phyloP scores from a whole-genome alignment of 1,140 invertebrate genomes.

The Zelostemma sp. region DNA sequence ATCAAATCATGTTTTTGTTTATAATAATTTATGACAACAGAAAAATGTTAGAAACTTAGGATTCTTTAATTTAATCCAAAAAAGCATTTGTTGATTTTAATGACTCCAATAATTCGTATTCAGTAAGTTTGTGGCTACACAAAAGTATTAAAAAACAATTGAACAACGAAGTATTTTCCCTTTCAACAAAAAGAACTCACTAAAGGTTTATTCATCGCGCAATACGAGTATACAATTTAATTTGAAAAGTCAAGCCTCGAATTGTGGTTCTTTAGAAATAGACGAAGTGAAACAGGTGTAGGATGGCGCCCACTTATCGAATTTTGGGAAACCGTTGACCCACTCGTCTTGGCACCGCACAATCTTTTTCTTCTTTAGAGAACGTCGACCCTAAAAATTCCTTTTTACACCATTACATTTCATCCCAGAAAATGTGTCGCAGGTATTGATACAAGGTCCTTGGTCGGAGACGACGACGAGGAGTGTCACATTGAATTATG shows the following conservation, averaged over 20 bases:
- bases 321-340: slow-evolving; percentile 52
- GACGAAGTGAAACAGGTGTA: slow-evolving; percentile 42
- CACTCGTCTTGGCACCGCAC: slow-evolving; percentile 37
- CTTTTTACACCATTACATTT: slow-evolving; percentile 27
- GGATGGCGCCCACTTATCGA: slow-evolving; percentile 46
- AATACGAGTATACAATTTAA: slow-evolving; percentile 8
- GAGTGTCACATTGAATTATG: slow-evolving; percentile 28
- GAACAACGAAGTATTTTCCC: no score
- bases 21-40: no score
- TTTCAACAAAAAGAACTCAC: no score
- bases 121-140: no score
- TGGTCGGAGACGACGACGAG: neutral
- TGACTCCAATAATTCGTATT: no score
- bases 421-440: slow-evolving; percentile 10
- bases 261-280: slow-evolving; percentile 16
- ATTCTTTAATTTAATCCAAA: no score
- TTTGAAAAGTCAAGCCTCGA: neutral
- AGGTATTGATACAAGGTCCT: neutral
- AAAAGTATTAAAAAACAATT: no score
- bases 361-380: slow-evolving; percentile 35
- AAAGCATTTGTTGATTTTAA: no score
- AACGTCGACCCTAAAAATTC: slow-evolving; percentile 49
- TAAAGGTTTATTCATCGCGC: slow-evolving; percentile 37
- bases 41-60: no score
- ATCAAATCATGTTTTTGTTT: no score